These are phyloP conservation scores for Lineus longissimus DNA, from an alignment of 1,140 invertebrate genomes.

Conservation along the genomic window DNA sequence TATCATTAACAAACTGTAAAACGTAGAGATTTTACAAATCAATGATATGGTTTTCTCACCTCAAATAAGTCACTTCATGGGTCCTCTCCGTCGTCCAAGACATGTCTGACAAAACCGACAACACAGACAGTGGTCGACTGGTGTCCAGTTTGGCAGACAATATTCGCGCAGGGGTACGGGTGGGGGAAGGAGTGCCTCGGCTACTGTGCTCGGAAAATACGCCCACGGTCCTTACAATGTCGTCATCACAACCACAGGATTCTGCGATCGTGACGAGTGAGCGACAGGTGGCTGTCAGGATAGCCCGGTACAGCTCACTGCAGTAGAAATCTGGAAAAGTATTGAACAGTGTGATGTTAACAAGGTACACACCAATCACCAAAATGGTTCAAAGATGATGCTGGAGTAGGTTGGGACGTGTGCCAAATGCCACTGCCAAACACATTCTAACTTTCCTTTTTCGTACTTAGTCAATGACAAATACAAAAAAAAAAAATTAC, in stretches of 20 bases:
- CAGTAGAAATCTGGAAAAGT: constrained; percentile 35
- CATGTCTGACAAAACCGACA: constrained; percentile 44
- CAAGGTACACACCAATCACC: constrained; percentile 6
- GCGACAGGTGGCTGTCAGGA: constrained; percentile 34
- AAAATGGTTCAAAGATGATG: no score
- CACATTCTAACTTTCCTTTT: no score
- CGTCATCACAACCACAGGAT: constrained; percentile 43
- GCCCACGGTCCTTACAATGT: constrained; percentile 35
- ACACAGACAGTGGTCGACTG: constrained; percentile 29
- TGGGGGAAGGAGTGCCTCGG: constrained; percentile 12
- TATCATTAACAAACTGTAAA: no score
- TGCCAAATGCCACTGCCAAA: no score
- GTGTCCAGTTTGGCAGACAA: constrained; percentile 16
- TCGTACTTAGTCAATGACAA: no score
- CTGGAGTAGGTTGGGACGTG: no score
- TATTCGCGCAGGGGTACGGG: constrained; percentile 17
- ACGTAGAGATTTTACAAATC: no score
- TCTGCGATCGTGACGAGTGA: constrained; percentile 45
- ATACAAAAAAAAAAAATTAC: no score
- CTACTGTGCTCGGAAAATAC: constrained; percentile 29
- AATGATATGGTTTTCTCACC: constrained; percentile 38
- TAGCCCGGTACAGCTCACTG: constrained; percentile 42
- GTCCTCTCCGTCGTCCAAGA: constrained; percentile 42
- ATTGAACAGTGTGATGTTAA: constrained; percentile 2
- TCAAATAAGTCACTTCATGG: constrained; percentile 36